Evolutionary conservation across 2,113 vertebrate species (phyloP).

Genomic region (Camarhynchus parvulus): DNA sequence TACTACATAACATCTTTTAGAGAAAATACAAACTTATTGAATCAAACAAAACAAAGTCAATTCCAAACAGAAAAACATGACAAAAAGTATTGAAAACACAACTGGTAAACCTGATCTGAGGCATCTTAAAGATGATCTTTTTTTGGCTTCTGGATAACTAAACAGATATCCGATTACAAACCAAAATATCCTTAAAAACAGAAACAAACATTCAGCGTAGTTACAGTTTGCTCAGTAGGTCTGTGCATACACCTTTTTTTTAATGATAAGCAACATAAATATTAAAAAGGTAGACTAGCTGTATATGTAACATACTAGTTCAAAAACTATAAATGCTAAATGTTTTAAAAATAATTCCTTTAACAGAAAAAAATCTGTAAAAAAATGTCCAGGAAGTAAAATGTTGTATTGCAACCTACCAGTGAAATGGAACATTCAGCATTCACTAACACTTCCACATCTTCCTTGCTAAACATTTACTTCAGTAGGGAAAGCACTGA

Average conservation of each 20-base stretch:
- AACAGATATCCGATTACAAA: not conserved
- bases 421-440: not conserved
- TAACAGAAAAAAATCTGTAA: not conserved
- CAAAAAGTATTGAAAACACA: not conserved
- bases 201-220: not conserved
- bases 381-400: not conserved
- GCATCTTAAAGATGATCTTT: not conserved
- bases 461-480: not conserved
- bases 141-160: not conserved
- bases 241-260: not conserved
- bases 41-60: not conserved
- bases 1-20: not conserved
- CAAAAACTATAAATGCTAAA: not conserved
- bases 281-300: not conserved
- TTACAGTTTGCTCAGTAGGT: not conserved
- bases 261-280: not conserved
- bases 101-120: not conserved
- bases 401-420: not conserved
- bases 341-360: not conserved
- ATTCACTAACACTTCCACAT: not conserved
- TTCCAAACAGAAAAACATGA: not conserved
- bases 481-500: not conserved
- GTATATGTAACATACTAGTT: not conserved
- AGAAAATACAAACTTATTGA: not conserved
- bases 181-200: not conserved